A percentile compares a stretch with the other conserved stretches of the same genome.
Conservation (phyloP, 2,888 invertebrate species). For the Dolichopus griseipennis region DNA sequence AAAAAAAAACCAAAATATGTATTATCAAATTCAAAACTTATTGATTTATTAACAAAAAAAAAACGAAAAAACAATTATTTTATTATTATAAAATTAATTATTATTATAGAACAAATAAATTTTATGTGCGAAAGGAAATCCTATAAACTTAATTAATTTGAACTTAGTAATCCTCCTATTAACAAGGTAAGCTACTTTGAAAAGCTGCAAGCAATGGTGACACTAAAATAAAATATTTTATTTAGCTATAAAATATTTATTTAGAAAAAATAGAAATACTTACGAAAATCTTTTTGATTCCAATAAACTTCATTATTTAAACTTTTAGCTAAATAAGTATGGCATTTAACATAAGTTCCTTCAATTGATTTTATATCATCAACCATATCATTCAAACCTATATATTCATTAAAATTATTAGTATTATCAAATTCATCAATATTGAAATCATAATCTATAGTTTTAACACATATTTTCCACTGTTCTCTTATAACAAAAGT, state of each 20-base stretch:
- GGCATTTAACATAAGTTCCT: constrained; percentile 37
- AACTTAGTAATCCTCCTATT: neutral
- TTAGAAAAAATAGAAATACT: too few relatives aligned
- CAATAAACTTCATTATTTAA: constrained; percentile 34
- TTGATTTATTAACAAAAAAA: neutral
- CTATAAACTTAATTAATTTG: neutral
- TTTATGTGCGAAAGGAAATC: neutral
- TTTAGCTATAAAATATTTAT: too few relatives aligned
- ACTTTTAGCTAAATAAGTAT: constrained; percentile 35
- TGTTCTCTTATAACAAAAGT: constrained; percentile 36
- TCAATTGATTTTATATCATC: constrained; percentile 34
- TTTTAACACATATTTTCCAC: constrained; percentile 32
- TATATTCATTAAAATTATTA: constrained; percentile 22
- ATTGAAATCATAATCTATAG: constrained; percentile 26
- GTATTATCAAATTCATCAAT: constrained; percentile 19
- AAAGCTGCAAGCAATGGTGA: neutral
- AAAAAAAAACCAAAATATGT: too few relatives aligned
- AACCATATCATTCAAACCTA: constrained; percentile 19
- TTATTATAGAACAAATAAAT: neutral
- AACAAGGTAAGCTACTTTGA: constrained; percentile 2
- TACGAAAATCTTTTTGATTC: constrained; percentile 31
- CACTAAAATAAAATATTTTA: neutral
- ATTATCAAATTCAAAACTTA: neutral
- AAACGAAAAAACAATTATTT: neutral
- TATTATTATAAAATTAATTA: neutral